Conservation (phyloP, 1,140 invertebrate species). For the Tetranychus cinnabarinus region DNA sequence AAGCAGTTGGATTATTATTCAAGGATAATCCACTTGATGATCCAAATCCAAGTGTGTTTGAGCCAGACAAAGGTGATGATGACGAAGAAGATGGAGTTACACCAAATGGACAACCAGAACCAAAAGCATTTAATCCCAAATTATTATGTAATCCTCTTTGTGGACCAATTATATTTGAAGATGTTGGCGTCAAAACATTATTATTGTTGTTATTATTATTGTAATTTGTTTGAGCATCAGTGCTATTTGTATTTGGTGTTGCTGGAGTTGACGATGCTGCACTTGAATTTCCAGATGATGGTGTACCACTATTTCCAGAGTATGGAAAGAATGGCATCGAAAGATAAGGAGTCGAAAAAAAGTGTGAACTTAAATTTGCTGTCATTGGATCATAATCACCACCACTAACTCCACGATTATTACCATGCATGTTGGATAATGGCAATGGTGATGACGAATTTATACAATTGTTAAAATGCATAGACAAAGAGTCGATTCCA, state of each 20-base stretch:
- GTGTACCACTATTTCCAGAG: neutral
- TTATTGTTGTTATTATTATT: neutral
- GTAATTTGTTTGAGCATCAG: neutral
- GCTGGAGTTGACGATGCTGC: neutral
- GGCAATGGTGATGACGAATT: neutral
- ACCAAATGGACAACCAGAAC: no score
- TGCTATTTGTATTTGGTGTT: neutral
- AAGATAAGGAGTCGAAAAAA: conserved; percentile 1
- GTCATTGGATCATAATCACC: neutral
- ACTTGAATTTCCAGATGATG: neutral
- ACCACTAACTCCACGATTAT: neutral
- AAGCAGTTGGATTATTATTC: no score
- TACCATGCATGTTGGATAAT: neutral
- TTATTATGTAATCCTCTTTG: no score
- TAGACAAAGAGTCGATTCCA: neutral
- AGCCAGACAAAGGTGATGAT: no score
- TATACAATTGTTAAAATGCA: neutral
- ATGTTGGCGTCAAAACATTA: neutral
- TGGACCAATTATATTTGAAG: neutral
- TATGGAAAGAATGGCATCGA: conserved; percentile 5
- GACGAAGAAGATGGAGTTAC: no score
- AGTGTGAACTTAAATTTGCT: neutral
- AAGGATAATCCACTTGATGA: no score
- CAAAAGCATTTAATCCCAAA: no score
- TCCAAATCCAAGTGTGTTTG: no score